Base-by-base conservation (phyloP, 2,797 vertebrate species). In the Thaleichthys pacificus region DNA sequence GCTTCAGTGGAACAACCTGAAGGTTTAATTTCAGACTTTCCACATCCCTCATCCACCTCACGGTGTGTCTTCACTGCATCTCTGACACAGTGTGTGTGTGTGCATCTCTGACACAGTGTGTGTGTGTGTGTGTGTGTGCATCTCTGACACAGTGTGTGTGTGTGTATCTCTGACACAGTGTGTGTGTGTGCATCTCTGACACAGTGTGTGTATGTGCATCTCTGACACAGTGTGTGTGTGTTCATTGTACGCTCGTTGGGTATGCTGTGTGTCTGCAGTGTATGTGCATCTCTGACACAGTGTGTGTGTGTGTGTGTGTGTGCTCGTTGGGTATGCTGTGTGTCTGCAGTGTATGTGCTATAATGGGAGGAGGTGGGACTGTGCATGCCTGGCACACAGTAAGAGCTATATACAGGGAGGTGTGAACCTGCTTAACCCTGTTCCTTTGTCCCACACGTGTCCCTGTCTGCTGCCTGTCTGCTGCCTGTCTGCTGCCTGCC, bases 381-480 rank as follows among this genome's bases (percentile, higher is more conserved):
- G 64, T 73, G 66, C 65, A 65, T 77, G 73, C 62, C 78, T 61
- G 77, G 69, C 80, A 70, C 66, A 72, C 73, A 71, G 76, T 67
- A 77, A 79, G 82, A 82, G 80, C 78, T 71, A 82, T 80, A 79
- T 79, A 83, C 73, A 77, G 68, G 60, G 60, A 80, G 82, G 72
- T 80, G 84, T 78, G 77, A 75, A 77, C 82, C 77, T 79, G 69
- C 64, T 58, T 35, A 47, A 21, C 74, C 77, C 75, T 58, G 42
- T 63, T 78, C 73, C 78, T 84, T 82, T 81, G 80, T 77, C 82
- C 77, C 84, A 88, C 77, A 84, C 74, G 84, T 76, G 78, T 78
- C 82, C 73, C 70, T 61, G 26, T 60, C 0, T 30, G 30, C 56
- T 24, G 49, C 24, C 24, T 24, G 24, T 24, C 24, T 24, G 24